Percentiles rank a stretch among this genome's conserved stretches.
Evolutionary conservation across 2,888 invertebrate species (phyloP).

Genomic region (Amiota communis): DNA sequence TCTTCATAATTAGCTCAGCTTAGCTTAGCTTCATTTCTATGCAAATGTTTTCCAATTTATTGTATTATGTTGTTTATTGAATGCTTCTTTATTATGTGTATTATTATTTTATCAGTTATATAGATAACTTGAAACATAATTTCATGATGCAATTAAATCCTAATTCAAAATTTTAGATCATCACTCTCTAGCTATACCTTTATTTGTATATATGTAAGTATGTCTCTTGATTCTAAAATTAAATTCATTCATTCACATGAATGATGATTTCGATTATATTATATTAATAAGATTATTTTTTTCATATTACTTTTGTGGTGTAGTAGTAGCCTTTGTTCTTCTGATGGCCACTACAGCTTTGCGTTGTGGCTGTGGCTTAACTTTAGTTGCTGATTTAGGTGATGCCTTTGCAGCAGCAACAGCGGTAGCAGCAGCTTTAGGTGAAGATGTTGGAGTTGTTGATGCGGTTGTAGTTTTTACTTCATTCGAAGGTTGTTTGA

Average conservation of each 20-base stretch:
- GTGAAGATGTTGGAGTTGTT: conserved; percentile 38
- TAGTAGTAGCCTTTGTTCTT: conserved; percentile 27
- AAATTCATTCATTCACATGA: too few relatives aligned
- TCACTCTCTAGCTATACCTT: conserved; percentile 26
- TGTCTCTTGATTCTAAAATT: background rate
- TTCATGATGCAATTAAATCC: background rate
- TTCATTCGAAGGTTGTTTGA: conserved; percentile 41
- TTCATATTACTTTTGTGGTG: conserved; percentile 40
- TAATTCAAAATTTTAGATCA: conserved; percentile 15
- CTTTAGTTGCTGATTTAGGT: conserved; percentile 37
- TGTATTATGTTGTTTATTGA: too few relatives aligned
- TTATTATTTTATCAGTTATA: too few relatives aligned
- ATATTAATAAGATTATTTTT: conserved; percentile 28
- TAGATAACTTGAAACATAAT: background rate
- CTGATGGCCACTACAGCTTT: conserved; percentile 25
- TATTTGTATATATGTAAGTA: conserved; percentile 15
- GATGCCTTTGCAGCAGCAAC: conserved; percentile 30
- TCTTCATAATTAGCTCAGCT: too few relatives aligned
- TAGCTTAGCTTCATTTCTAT: too few relatives aligned
- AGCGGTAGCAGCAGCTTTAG: conserved; percentile 36
- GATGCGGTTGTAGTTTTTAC: conserved; percentile 35
- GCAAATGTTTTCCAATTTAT: too few relatives aligned
- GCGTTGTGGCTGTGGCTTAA: conserved; percentile 41
- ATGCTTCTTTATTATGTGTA: too few relatives aligned
- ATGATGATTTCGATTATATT: background rate